Percentiles rank a stretch among this genome's conserved stretches.
Evolutionary conservation across 2,797 vertebrate genomes (phyloP).

Genomic region (Amblyopsis hoosieri): DNA sequence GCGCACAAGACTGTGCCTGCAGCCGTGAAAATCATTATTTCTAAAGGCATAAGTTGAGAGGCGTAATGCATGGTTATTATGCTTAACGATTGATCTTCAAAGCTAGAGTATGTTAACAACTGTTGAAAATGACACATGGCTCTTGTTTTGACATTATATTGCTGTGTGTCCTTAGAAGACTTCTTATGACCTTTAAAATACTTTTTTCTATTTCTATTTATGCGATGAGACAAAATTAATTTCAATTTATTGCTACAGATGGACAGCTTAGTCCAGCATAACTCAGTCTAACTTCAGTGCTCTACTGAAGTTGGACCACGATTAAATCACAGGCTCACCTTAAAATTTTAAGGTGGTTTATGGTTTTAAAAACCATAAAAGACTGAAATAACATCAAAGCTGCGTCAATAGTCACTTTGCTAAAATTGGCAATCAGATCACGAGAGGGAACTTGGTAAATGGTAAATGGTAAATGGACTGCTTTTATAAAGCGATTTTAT

Average conservation of each 20-base stretch:
- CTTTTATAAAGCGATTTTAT: not conserved
- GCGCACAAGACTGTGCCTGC: constrained; percentile 34
- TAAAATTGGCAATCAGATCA: too few species aligned
- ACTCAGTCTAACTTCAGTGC: constrained; percentile 36
- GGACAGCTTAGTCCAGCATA: constrained; percentile 32
- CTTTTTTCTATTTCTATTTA: constrained; percentile 29
- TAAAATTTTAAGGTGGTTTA: not conserved
- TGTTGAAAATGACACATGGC: constrained; percentile 44
- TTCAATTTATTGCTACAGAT: constrained; percentile 42
- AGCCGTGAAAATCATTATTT: constrained; percentile 52
- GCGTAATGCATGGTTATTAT: constrained; percentile 44
- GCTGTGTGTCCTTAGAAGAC: constrained; percentile 34
- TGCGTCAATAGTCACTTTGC: too few species aligned
- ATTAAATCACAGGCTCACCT: constrained; percentile 9
- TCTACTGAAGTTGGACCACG: constrained; percentile 26
- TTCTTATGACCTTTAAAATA: constrained; percentile 19
- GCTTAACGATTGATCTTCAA: constrained; percentile 62
- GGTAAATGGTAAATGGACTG: too few species aligned
- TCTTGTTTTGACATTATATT: constrained; percentile 41
- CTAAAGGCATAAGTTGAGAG: constrained; percentile 27
- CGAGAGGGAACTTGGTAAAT: too few species aligned
- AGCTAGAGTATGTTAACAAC: constrained; percentile 65
- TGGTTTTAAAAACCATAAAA: constrained; percentile 6
- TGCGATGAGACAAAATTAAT: constrained; percentile 44
- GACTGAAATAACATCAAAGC: not conserved